Evolutionary conservation across 2,113 vertebrate genomes (phyloP).

Genomic region (Eolophus roseicapilla): DNA sequence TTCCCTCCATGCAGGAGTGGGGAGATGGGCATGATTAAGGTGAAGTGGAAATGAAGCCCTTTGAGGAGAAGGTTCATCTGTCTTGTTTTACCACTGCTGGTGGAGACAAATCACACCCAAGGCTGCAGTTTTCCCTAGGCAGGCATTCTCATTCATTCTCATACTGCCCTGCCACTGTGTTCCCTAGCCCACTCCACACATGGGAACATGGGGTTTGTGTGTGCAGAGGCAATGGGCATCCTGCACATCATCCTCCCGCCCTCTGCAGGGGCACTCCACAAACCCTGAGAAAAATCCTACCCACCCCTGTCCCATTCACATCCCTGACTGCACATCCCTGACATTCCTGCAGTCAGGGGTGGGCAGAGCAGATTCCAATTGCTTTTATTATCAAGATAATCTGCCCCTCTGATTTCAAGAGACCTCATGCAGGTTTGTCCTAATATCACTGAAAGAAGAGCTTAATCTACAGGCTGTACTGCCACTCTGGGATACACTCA

Average conservation of each 20-base stretch:
- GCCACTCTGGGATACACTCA: fast-evolving
- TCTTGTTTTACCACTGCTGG: neutral
- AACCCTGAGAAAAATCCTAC: fast-evolving
- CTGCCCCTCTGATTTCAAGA: slow-evolving; percentile 26
- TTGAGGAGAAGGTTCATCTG: fast-evolving
- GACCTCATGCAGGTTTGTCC: neutral
- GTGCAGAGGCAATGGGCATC: neutral
- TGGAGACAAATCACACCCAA: fast-evolving
- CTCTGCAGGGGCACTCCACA: neutral
- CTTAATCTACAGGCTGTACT: neutral
- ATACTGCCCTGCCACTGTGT: fast-evolving
- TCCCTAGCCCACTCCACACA: neutral
- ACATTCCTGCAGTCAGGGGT: neutral
- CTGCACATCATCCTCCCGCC: neutral
- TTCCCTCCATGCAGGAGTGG: neutral
- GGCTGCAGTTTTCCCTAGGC: neutral
- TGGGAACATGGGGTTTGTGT: fast-evolving
- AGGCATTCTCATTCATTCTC: neutral
- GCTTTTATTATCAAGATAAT: slow-evolving; percentile 15
- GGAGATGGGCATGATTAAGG: neutral
- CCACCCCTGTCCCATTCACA: neutral
- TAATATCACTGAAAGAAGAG: neutral
- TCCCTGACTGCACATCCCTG: neutral
- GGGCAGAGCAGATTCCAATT: neutral
- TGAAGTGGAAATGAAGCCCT: neutral